These are phyloP conservation scores for Lepus oiostolus DNA, from an alignment of 2,797 vertebrate species.

Conservation along the genomic window DNA sequence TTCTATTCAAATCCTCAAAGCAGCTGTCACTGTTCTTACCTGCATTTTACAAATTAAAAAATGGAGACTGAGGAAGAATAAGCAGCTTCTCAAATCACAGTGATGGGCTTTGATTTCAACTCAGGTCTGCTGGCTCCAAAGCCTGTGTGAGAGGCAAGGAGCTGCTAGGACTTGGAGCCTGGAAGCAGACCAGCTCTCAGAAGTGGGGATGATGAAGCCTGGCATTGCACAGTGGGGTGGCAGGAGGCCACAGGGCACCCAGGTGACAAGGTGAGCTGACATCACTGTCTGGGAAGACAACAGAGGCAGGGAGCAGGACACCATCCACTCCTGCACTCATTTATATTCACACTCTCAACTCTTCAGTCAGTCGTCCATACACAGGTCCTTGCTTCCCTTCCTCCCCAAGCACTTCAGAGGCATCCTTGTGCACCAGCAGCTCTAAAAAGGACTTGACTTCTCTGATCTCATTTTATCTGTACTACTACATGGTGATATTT, in stretches of 20 bases:
- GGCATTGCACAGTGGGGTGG: not conserved
- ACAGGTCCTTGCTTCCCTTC: not conserved
- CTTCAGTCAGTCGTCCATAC: not conserved
- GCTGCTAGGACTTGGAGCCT: not conserved
- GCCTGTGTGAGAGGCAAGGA: not conserved
- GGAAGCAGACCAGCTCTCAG: not conserved
- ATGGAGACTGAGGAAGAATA: not conserved
- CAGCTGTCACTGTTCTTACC: not conserved
- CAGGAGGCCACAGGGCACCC: too few species aligned
- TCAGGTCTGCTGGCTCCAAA: not conserved
- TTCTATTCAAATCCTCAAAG: conserved; percentile 41
- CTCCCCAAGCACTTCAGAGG: not conserved
- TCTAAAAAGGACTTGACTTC: not conserved
- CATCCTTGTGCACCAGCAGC: not conserved
- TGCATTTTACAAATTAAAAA: not conserved
- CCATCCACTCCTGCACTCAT: not conserved
- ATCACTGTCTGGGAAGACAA: not conserved
- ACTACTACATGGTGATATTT: too few species aligned
- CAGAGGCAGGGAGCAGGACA: not conserved
- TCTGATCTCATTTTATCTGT: not conserved
- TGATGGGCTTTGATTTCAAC: not conserved
- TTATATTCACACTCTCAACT: not conserved
- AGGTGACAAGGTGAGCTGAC: not conserved
- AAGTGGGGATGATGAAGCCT: not conserved
- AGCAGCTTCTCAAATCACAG: not conserved